Percentiles rank a stretch among this genome's conserved stretches.
Evolutionary conservation across 2,888 invertebrate species (phyloP).

Genomic region (Hydrotaea cyrtoneurina): DNA sequence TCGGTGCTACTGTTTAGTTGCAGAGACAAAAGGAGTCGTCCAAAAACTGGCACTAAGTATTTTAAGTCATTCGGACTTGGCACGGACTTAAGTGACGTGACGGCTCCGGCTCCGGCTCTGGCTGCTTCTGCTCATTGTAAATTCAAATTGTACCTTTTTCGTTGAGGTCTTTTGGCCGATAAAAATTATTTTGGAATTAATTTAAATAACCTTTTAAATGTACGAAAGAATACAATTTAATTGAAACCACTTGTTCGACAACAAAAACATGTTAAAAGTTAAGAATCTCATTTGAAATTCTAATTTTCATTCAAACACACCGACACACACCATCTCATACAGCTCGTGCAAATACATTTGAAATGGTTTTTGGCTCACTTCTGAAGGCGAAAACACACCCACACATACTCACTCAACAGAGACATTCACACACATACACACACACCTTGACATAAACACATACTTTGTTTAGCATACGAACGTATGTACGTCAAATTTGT

Average conservation of each 20-base stretch:
- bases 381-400: background rate
- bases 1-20: background rate
- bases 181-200: constrained; percentile 56
- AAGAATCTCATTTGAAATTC: constrained; percentile 61
- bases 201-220: constrained; percentile 53
- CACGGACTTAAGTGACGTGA: constrained; percentile 7
- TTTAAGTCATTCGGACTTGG: constrained; percentile 6
- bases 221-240: constrained; percentile 50
- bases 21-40: background rate
- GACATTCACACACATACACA: constrained; percentile 4
- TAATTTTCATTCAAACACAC: constrained; percentile 49
- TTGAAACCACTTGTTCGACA: constrained; percentile 52
- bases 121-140: background rate
- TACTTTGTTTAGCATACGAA: constrained; percentile 48
- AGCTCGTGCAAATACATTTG: background rate
- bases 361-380: constrained; percentile 31
- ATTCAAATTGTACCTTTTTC: constrained; percentile 20
- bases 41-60: background rate
- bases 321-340: constrained; percentile 40
- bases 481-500: background rate
- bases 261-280: constrained; percentile 50
- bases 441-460: constrained; percentile 55
- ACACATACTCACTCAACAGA: constrained; percentile 8
- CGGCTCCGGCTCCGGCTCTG: background rate
- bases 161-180: constrained; percentile 8